phyloP scores from a whole-genome alignment of 2,888 invertebrate species.

The Caenorhabditis angaria region DNA sequence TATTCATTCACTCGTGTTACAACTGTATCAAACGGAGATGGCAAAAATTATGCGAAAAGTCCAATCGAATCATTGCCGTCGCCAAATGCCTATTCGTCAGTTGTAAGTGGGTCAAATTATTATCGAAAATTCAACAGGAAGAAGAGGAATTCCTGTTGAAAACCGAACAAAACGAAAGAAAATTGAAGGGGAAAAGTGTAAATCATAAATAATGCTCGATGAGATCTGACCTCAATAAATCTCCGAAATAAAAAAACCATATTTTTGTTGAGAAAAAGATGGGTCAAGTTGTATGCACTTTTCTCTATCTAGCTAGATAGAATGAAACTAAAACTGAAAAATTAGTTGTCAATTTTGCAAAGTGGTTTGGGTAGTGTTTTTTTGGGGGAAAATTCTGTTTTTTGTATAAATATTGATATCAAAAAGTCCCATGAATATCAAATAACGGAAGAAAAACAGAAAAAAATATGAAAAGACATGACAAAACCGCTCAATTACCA shows the following conservation, averaged over 20 bases:
- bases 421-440: too few species aligned
- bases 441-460: too few species aligned
- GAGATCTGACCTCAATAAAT: neutral
- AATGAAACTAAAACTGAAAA: too few species aligned
- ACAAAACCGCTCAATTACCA: too few species aligned
- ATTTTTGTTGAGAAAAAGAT: neutral
- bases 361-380: too few species aligned
- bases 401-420: too few species aligned
- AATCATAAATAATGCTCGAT: neutral
- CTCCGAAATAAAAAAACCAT: neutral
- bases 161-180: neutral
- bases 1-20: constrained; percentile 34
- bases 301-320: too few species aligned
- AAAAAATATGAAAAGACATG: too few species aligned
- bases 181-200: neutral
- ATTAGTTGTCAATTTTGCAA: too few species aligned
- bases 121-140: neutral
- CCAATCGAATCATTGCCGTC: constrained; percentile 31
- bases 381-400: too few species aligned
- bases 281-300: neutral
- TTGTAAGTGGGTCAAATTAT: constrained; percentile 7
- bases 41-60: constrained; percentile 14
- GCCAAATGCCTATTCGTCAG: constrained; percentile 29
- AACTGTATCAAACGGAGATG: constrained; percentile 23
- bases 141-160: too few species aligned